These are phyloP conservation scores for Eurytoma californica DNA, from an alignment of 2,888 invertebrate species.

Conservation along the genomic window DNA sequence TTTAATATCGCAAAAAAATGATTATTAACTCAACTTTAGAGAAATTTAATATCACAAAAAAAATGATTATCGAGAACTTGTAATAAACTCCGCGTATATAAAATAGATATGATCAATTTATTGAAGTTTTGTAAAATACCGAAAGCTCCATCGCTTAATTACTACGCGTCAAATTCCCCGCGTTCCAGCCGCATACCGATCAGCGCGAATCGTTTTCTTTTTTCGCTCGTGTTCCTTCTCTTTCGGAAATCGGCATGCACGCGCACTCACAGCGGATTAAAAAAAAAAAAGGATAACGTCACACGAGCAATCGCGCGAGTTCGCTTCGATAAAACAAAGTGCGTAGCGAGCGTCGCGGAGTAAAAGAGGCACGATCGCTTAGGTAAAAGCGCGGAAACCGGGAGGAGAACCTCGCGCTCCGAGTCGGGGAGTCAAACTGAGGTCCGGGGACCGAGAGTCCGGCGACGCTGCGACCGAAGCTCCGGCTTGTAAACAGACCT, in stretches of 20 bases:
- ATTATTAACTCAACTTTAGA: no score
- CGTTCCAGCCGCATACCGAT: background rate
- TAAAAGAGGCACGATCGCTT: conserved; percentile 23
- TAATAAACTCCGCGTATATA: no score
- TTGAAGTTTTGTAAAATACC: no score
- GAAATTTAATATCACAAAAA: no score
- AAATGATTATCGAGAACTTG: no score
- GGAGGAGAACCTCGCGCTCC: conserved; percentile 42
- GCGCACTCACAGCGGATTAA: conserved; percentile 8
- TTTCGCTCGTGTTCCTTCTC: background rate
- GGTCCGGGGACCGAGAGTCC: background rate
- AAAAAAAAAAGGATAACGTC: background rate
- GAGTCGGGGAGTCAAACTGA: conserved; percentile 49
- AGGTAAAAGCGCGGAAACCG: conserved; percentile 8
- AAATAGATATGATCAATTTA: no score
- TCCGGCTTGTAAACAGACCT: conserved; percentile 42
- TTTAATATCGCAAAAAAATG: no score
- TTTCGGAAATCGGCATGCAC: background rate
- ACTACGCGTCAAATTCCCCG: background rate
- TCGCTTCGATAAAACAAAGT: background rate
- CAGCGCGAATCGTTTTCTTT: no score
- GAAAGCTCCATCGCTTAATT: background rate
- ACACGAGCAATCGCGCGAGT: background rate
- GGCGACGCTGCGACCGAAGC: conserved; percentile 40
- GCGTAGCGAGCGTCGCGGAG: background rate